Evolutionary conservation across 2,797 vertebrate species (phyloP), one percentile per base, ranked within the genome.

Genomic region (Rhinoraja longicauda): DNA sequence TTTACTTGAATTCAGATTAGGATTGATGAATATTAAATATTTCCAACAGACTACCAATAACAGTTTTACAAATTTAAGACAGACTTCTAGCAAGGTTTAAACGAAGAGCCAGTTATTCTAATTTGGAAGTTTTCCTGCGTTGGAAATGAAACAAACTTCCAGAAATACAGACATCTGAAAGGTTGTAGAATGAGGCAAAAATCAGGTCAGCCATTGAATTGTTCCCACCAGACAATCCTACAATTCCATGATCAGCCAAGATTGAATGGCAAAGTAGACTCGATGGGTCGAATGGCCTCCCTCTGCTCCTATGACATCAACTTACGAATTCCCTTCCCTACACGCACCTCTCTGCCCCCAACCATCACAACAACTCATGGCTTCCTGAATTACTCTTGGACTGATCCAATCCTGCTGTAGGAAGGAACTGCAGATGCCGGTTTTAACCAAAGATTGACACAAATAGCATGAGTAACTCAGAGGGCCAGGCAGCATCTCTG

Each of bases 1-100:
- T 15, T 73, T 91, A 73, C 21, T 75, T 72, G 72, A 73, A 36
- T 91, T 91, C 70, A 73, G 90, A 53, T n/a, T 91, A 67, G 39
- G 70, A 88, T 91, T 73, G 67, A 75, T 91, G 70, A 91, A 91
- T 45, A 12, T 53, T 82, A 45, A 82, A 53, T 21, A 2, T 81
- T 53, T 81, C 19, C 45, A 53, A 78, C 2, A 53, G 78, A 13
- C 19, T 21, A 24, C n/a, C 64, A 70, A 91, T 91, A 29, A 73
- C 73, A 39, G 8, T 29, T 91, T 32, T 70, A 19, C 1, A 19
- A 39, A 70, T 90, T 36, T 39, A 91, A 10, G 70, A 21, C 29
- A 91, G 36, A 5, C 21, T 73, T 21, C 24, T 29, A 73, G 9
- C 72, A 36, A 39, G 70, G 29, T 10, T 36, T 19, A 90, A 90